Evolutionary conservation across 2,888 invertebrate genomes (phyloP).

Genomic region (Diarsia dahlii): DNA sequence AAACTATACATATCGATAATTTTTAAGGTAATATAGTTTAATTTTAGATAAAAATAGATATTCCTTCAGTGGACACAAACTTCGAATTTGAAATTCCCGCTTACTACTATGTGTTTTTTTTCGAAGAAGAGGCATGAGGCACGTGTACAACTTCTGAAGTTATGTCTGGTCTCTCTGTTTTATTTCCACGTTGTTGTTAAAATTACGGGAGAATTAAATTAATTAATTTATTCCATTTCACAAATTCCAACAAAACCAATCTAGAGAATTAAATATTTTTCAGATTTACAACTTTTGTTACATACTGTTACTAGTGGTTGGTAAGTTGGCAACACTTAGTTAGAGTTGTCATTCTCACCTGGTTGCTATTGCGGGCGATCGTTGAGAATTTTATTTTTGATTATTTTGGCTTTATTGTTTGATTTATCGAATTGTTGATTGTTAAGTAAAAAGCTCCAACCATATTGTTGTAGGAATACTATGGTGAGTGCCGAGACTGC

Average conservation of each 20-base stretch:
- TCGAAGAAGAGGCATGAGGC: background rate
- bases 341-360: conserved; percentile 81
- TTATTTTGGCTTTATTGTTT: conserved; percentile 75
- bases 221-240: background rate
- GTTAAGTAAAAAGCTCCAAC: conserved; percentile 61
- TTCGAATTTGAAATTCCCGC: conserved; percentile 59
- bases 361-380: conserved; percentile 72
- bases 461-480: conserved; percentile 70
- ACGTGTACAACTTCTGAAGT: background rate
- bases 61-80: conserved; percentile 2
- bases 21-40: background rate
- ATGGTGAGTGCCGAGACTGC: conserved; percentile 76
- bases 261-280: background rate
- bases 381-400: conserved; percentile 78
- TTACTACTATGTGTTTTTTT: background rate
- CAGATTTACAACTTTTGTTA: background rate
- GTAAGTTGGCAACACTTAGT: conserved; percentile 16
- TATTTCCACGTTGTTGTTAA: background rate
- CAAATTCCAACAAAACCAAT: background rate
- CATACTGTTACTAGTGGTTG: conserved; percentile 22
- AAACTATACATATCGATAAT: conserved; percentile 79
- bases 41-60: background rate
- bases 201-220: background rate
- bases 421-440: conserved; percentile 68
- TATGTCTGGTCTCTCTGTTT: background rate